A percentile compares a stretch with the other conserved stretches of the same genome.
These are phyloP conservation scores for Falco punctatus DNA, from an alignment of 2,113 vertebrate genomes.

Conservation along the genomic window DNA sequence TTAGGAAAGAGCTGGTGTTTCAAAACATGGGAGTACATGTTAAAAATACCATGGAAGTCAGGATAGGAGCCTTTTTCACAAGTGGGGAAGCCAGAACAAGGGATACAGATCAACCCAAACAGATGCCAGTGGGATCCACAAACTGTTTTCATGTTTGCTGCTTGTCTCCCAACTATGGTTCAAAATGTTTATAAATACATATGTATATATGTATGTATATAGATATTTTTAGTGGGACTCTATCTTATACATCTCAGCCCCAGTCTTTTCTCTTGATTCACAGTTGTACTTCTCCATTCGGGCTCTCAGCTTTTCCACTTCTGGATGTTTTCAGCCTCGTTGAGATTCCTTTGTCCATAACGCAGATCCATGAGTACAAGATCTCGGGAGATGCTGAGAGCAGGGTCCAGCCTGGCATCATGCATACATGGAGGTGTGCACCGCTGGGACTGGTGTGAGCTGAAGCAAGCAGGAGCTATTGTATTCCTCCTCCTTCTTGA, in stretches of 20 bases:
- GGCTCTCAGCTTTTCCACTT: not conserved
- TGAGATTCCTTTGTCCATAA: not conserved
- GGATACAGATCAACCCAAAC: not conserved
- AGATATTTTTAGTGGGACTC: not conserved
- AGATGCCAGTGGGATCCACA: not conserved
- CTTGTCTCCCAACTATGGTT: not conserved
- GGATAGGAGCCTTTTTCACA: not conserved
- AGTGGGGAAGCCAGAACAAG: not conserved
- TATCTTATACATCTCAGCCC: not conserved
- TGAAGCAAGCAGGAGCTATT: not conserved
- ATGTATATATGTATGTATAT: not conserved
- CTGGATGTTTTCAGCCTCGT: not conserved
- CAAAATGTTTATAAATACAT: not conserved
- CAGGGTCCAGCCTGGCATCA: not conserved
- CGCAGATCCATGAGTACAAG: rapidly evolving
- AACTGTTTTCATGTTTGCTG: not conserved
- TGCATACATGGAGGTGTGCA: rapidly evolving
- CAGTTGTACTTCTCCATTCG: not conserved
- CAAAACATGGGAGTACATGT: not conserved
- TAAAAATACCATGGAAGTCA: not conserved
- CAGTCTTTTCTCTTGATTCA: not conserved
- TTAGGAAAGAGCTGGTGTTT: not conserved
- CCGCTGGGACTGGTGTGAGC: rapidly evolving
- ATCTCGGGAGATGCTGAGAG: not conserved
- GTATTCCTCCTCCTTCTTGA: rapidly evolving